Evolutionary conservation across 2,797 vertebrate species (phyloP).

Genomic region (Steatocranus sp.): DNA sequence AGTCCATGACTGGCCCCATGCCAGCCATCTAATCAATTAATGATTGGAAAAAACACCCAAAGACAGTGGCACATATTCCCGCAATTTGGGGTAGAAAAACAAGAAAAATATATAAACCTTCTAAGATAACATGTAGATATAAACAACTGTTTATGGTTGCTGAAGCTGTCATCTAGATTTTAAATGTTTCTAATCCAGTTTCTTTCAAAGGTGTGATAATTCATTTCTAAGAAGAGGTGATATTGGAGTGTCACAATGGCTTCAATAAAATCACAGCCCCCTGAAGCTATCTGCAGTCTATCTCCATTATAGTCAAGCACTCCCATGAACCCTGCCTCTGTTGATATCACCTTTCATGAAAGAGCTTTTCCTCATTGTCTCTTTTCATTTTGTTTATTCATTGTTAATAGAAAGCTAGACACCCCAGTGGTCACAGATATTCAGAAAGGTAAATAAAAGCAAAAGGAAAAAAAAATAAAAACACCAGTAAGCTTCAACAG

Average conservation of each 20-base stretch:
- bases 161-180: slow-evolving; percentile 33
- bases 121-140: not conserved
- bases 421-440: slow-evolving; percentile 11
- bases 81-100: not conserved
- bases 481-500: not conserved
- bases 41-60: slow-evolving; percentile 16
- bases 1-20: slow-evolving; percentile 46
- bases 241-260: slow-evolving; percentile 65
- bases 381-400: slow-evolving; percentile 57
- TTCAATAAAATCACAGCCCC: slow-evolving; percentile 73
- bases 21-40: slow-evolving; percentile 64
- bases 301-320: slow-evolving; percentile 74
- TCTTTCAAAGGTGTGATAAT: slow-evolving; percentile 54
- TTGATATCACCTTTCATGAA: slow-evolving; percentile 69
- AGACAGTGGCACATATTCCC: not conserved
- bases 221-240: slow-evolving; percentile 66
- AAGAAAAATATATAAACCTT: not conserved
- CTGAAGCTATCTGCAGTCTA: slow-evolving; percentile 73
- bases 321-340: slow-evolving; percentile 62
- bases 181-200: slow-evolving; percentile 42
- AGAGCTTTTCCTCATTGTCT: slow-evolving; percentile 50
- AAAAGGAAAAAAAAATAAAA: not conserved
- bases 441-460: slow-evolving; percentile 20
- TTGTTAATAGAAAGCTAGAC: slow-evolving; percentile 15
- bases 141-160: slow-evolving; percentile 8